A percentile compares a stretch with the other conserved stretches of the same genome.
These are phyloP conservation scores for Homalodisca vitripennis DNA, from an alignment of 1,140 invertebrate genomes.

Conservation along the genomic window DNA sequence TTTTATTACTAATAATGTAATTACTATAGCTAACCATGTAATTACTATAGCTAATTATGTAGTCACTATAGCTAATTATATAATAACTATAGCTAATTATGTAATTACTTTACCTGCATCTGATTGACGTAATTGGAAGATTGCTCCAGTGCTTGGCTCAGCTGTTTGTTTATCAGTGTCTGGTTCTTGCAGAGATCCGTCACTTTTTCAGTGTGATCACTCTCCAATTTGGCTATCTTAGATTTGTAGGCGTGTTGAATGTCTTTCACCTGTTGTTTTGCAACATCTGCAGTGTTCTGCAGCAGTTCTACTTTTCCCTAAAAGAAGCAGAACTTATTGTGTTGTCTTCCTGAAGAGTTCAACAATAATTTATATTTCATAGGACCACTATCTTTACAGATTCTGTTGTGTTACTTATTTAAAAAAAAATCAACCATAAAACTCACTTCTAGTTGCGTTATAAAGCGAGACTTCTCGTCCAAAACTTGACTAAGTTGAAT, in stretches of 20 bases:
- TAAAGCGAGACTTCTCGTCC: background rate
- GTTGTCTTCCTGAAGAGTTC: background rate
- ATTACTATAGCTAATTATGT: too few species aligned
- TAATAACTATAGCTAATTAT: background rate
- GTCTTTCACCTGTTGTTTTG: background rate
- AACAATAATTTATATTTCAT: background rate
- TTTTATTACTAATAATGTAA: too few species aligned
- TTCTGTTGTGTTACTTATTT: background rate
- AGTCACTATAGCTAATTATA: background rate
- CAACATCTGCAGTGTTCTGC: background rate
- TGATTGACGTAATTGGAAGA: background rate
- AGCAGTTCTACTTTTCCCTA: background rate
- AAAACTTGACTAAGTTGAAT: background rate
- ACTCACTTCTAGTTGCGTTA: constrained; percentile 2
- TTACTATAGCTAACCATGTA: too few species aligned
- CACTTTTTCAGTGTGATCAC: constrained; percentile 2
- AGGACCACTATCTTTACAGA: background rate
- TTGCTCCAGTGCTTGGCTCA: background rate
- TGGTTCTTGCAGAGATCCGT: constrained; percentile 1
- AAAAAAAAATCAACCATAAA: background rate
- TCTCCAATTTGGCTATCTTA: background rate
- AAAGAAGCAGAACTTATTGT: background rate
- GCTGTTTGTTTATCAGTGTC: constrained; percentile 11
- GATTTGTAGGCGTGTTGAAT: background rate
- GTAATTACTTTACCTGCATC: background rate